Conservation (phyloP, 1,140 invertebrate genomes). For the Ptiloglossa arizonensis region DNA sequence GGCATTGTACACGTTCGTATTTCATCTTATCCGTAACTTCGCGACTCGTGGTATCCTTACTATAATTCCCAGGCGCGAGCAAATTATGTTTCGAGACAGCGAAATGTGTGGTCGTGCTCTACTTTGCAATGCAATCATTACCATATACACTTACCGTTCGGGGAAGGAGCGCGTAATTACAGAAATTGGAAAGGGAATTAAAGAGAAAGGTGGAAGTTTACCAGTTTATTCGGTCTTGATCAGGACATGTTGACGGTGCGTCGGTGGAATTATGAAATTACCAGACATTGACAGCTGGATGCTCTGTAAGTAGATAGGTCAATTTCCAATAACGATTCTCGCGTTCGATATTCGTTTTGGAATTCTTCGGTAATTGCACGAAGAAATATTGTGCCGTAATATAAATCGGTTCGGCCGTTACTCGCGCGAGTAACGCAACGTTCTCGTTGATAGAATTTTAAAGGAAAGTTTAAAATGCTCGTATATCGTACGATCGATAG, state of each 20-base stretch:
- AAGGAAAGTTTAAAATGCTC: too few species aligned
- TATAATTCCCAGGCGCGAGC: not conserved
- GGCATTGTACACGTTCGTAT: not conserved
- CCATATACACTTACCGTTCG: slow-evolving; percentile 28
- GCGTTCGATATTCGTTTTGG: too few species aligned
- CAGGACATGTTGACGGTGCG: not conserved
- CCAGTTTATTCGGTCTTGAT: slow-evolving; percentile 31
- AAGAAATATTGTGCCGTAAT: too few species aligned
- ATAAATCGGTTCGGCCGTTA: too few species aligned
- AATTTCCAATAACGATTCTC: too few species aligned
- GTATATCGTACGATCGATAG: too few species aligned
- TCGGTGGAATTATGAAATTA: not conserved
- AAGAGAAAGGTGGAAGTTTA: slow-evolving; percentile 53
- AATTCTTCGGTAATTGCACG: too few species aligned
- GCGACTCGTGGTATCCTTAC: not conserved
- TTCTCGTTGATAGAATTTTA: too few species aligned
- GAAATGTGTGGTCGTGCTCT: slow-evolving; percentile 40
- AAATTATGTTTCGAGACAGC: slow-evolving; percentile 26
- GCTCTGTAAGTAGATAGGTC: not conserved
- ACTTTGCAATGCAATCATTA: slow-evolving; percentile 50
- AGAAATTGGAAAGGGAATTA: slow-evolving; percentile 56
- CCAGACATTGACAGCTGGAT: not conserved
- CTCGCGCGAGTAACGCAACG: too few species aligned
- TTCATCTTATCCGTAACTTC: not conserved
- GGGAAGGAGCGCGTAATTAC: slow-evolving; percentile 49